These are phyloP conservation scores for Syritta pipiens DNA, from an alignment of 2,888 invertebrate genomes.

Conservation along the genomic window DNA sequence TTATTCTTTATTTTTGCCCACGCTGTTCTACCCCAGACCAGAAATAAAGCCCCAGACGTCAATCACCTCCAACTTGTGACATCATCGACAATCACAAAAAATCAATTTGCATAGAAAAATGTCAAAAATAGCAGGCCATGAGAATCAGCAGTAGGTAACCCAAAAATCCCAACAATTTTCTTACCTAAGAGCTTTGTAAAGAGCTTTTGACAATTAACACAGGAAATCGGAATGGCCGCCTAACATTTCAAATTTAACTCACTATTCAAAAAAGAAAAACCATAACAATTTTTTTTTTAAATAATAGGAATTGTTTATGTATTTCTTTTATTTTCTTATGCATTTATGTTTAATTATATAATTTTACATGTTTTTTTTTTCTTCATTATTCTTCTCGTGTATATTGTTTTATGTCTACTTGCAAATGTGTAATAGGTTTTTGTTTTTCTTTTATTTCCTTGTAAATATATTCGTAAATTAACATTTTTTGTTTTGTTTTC, in stretches of 20 bases:
- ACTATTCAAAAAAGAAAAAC: not conserved
- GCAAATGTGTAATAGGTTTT: slow-evolving; percentile 52
- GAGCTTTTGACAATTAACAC: no score
- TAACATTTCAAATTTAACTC: no score
- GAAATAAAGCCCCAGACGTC: no score
- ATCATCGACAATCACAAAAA: no score
- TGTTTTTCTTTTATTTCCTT: slow-evolving; percentile 30
- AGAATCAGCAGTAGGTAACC: no score
- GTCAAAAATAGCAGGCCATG: no score
- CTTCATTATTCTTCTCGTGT: slow-evolving; percentile 37
- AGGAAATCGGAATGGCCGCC: no score
- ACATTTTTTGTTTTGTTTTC: slow-evolving; percentile 24
- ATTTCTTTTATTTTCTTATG: slow-evolving; percentile 38
- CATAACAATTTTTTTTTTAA: not conserved
- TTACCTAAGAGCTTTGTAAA: not conserved
- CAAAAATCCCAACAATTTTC: slow-evolving; percentile 10
- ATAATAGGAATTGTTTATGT: slow-evolving; percentile 66
- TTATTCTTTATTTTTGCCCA: no score
- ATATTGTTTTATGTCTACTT: slow-evolving; percentile 39
- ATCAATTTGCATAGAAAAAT: no score
- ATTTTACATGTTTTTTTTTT: slow-evolving; percentile 37
- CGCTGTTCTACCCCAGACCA: no score
- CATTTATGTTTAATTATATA: slow-evolving; percentile 33
- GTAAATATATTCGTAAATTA: slow-evolving; percentile 62
- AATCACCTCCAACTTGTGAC: no score